Evolutionary conservation across 2,888 invertebrate species (phyloP).

Genomic region (Erebia epiphron): DNA sequence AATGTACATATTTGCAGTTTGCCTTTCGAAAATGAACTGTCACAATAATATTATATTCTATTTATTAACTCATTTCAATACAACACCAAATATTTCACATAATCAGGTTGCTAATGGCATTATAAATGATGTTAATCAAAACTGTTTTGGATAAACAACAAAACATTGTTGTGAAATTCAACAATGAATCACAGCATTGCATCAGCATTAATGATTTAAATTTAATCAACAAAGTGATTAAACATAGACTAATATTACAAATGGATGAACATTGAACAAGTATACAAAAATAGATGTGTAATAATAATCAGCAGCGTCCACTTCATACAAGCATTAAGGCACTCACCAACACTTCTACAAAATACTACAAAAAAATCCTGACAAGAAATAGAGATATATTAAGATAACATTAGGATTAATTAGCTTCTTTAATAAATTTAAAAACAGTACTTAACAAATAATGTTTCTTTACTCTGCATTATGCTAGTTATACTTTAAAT

Average conservation of each 20-base stretch:
- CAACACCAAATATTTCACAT: not conserved
- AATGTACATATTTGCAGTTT: no score
- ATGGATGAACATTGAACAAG: not conserved
- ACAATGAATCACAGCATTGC: slow-evolving; percentile 34
- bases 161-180: slow-evolving; percentile 11
- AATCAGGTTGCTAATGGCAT: not conserved
- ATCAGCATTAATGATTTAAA: slow-evolving; percentile 20
- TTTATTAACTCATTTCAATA: no score
- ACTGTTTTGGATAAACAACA: not conserved
- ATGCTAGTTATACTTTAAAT: not conserved
- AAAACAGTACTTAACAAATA: not conserved
- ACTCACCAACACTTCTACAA: not conserved
- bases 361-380: not conserved
- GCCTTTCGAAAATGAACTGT: no score
- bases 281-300: slow-evolving; percentile 14
- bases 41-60: no score
- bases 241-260: not conserved
- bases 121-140: not conserved
- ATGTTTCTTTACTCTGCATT: not conserved
- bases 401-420: not conserved
- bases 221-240: not conserved
- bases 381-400: not conserved
- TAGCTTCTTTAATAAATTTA: not conserved
- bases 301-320: slow-evolving; percentile 7
- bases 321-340: slow-evolving; percentile 7